These are phyloP conservation scores for Adelosebastes latens DNA, from an alignment of 2,797 vertebrate species.

Conservation along the genomic window DNA sequence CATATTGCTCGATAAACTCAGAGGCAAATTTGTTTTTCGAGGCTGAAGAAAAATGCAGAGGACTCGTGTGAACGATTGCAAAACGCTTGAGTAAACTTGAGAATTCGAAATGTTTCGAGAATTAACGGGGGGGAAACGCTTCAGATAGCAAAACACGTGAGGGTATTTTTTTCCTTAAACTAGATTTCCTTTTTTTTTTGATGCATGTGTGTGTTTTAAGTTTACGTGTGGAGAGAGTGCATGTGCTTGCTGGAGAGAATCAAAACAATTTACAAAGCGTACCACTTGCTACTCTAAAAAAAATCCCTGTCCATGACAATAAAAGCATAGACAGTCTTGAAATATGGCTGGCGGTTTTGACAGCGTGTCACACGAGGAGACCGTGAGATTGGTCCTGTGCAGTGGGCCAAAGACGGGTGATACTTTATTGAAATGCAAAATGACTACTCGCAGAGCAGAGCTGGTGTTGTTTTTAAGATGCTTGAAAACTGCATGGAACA, in stretches of 20 bases:
- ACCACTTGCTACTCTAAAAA: slow-evolving; percentile 64
- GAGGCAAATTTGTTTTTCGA: slow-evolving; percentile 55
- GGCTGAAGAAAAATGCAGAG: slow-evolving; percentile 16
- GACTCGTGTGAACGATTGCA: slow-evolving; percentile 10
- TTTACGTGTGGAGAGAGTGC: neutral
- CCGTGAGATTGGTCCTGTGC: slow-evolving; percentile 72
- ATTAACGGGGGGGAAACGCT: slow-evolving; percentile 5
- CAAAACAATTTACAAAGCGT: slow-evolving; percentile 65
- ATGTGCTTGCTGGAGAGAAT: slow-evolving; percentile 39
- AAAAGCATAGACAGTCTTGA: slow-evolving; percentile 74
- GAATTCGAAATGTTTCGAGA: slow-evolving; percentile 19
- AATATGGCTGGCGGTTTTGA: slow-evolving; percentile 71
- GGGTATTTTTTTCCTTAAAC: neutral
- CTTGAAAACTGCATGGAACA: slow-evolving; percentile 75
- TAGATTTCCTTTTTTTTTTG: neutral
- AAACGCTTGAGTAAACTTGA: neutral
- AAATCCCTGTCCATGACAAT: slow-evolving; percentile 73
- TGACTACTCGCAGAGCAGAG: slow-evolving; percentile 61
- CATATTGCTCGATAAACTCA: slow-evolving; percentile 51
- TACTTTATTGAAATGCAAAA: slow-evolving; percentile 81
- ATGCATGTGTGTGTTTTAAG: neutral
- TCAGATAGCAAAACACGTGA: neutral
- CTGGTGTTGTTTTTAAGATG: slow-evolving; percentile 80
- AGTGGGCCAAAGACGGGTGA: slow-evolving; percentile 68
- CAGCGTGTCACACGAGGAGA: slow-evolving; percentile 66